Percentiles rank a stretch among this genome's conserved stretches.
phyloP scores from a whole-genome alignment of 2,888 invertebrate species.

The Anticlea derivata region DNA sequence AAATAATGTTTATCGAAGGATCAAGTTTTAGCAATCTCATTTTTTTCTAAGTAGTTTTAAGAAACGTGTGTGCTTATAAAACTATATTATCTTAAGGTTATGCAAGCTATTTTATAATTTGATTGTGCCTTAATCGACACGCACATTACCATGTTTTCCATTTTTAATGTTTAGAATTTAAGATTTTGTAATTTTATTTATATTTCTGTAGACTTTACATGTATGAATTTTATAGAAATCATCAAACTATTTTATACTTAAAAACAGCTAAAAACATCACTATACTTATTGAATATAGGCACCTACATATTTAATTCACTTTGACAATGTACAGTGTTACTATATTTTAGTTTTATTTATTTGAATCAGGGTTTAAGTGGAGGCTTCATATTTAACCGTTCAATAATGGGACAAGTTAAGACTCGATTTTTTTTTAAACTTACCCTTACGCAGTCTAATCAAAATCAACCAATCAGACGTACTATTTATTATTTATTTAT shows the following conservation, averaged over 20 bases:
- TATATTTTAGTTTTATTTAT: constrained; percentile 4
- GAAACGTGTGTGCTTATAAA: constrained; percentile 38
- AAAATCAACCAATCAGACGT: too few species aligned
- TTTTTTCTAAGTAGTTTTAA: constrained; percentile 35
- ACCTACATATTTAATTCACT: not conserved
- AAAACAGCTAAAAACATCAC: too few species aligned
- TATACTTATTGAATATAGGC: too few species aligned
- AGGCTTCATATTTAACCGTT: constrained; percentile 6
- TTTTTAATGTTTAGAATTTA: too few species aligned
- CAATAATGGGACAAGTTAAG: constrained; percentile 7
- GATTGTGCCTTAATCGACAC: constrained; percentile 9
- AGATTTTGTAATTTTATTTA: too few species aligned
- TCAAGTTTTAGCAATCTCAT: constrained; percentile 34
- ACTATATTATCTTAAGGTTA: constrained; percentile 30
- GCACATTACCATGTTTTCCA: constrained; percentile 3
- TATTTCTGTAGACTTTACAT: too few species aligned
- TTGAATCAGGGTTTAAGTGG: constrained; percentile 16
- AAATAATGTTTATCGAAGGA: constrained; percentile 5
- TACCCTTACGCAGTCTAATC: too few species aligned
- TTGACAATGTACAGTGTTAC: constrained; percentile 17
- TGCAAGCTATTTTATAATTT: constrained; percentile 3
- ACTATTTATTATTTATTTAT: too few species aligned
- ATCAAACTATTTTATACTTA: too few species aligned
- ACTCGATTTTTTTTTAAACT: not conserved
- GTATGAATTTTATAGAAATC: too few species aligned